These are phyloP conservation scores for Yponomeuta evonymella DNA, from an alignment of 2,888 invertebrate species.

Conservation along the genomic window DNA sequence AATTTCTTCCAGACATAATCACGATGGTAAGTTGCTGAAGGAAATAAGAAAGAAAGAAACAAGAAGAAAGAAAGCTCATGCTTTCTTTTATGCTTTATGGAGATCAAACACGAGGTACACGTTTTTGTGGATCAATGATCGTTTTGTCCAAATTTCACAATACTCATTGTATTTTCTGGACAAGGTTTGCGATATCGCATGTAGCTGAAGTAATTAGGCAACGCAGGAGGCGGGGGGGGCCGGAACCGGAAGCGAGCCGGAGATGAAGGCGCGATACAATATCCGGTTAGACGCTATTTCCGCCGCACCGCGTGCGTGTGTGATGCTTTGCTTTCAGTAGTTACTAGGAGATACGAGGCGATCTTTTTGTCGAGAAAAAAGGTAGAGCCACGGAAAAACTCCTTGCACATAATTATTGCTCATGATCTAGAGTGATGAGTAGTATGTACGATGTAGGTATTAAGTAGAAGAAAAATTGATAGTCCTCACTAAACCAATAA, in stretches of 20 bases:
- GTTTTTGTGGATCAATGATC: background rate
- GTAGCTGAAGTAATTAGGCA: conserved; percentile 62
- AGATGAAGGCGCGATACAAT: conserved; percentile 77
- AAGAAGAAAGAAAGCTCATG: too few species aligned
- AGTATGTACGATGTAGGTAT: too few species aligned
- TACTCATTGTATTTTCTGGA: background rate
- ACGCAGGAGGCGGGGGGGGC: conserved; percentile 50
- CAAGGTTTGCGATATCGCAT: background rate
- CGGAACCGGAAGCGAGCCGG: conserved; percentile 72
- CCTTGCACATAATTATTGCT: too few species aligned
- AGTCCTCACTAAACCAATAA: too few species aligned
- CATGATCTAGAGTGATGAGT: too few species aligned
- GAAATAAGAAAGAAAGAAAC: too few species aligned
- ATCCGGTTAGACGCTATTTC: conserved; percentile 75
- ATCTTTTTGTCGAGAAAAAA: background rate
- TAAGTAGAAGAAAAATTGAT: too few species aligned
- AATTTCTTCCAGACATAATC: too few species aligned
- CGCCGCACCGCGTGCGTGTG: conserved; percentile 49
- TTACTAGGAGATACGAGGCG: background rate
- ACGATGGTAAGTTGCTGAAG: too few species aligned
- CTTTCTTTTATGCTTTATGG: too few species aligned
- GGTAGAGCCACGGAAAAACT: background rate
- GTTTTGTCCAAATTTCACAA: background rate
- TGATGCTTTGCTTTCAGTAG: conserved; percentile 24
- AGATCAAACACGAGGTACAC: too few species aligned